These are phyloP conservation scores for Polypterus bichir DNA, from an alignment of 2,113 vertebrate genomes.

Conservation along the genomic window DNA sequence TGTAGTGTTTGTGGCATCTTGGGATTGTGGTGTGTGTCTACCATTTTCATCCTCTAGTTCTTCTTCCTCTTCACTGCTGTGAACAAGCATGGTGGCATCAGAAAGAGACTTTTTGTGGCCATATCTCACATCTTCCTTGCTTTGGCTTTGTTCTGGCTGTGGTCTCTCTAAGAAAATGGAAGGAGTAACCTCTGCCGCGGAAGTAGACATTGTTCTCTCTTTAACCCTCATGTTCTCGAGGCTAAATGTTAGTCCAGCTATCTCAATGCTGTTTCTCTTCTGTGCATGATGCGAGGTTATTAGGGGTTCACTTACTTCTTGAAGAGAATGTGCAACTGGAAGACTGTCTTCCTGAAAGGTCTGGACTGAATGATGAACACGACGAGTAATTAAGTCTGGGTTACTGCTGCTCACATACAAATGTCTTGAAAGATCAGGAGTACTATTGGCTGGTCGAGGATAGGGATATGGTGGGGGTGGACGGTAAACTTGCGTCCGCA, in stretches of 20 bases:
- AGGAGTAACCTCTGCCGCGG: conserved; percentile 54
- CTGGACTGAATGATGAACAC: conserved; percentile 93
- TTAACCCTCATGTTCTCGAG: conserved; percentile 77
- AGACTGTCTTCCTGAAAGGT: conserved; percentile 95
- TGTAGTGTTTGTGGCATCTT: conserved; percentile 34
- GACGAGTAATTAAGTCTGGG: conserved; percentile 81
- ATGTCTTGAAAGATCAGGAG: conserved; percentile 86
- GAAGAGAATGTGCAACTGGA: conserved; percentile 88
- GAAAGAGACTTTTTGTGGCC: conserved; percentile 88
- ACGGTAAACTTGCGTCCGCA: conserved; percentile 86
- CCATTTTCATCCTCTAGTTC: conserved; percentile 68
- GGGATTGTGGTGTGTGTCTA: conserved; percentile 40
- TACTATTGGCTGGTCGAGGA: conserved; percentile 88
- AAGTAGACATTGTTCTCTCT: conserved; percentile 69
- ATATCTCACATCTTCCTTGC: conserved; percentile 51
- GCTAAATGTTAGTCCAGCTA: conserved; percentile 69
- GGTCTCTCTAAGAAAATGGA: conserved; percentile 55
- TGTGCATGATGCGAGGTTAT: conserved; percentile 54
- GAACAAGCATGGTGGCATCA: conserved; percentile 91
- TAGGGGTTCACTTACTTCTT: conserved; percentile 88
- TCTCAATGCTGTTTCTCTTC: conserved; percentile 88
- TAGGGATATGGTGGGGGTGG: conserved; percentile 82
- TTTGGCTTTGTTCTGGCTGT: conserved; percentile 46
- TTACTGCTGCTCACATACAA: conserved; percentile 88
- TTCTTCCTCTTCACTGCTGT: conserved; percentile 90